Base-by-base conservation (phyloP, 2,113 vertebrate genomes). In the Cranoglanis bouderius region DNA sequence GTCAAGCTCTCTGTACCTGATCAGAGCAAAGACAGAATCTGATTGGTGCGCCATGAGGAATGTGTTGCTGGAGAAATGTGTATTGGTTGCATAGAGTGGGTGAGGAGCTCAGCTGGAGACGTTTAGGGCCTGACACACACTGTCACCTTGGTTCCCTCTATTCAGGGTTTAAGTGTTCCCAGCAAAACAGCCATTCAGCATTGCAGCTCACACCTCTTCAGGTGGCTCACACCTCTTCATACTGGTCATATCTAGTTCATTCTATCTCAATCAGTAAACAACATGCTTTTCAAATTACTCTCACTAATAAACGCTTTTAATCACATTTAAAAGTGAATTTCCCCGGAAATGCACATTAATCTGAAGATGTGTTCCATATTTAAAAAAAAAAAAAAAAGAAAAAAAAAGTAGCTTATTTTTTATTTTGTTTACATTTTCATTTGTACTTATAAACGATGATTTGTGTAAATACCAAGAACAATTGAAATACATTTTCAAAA, bases 1-100 rank as follows among this genome's bases (percentile, higher is more conserved):
- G 21, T 24, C 75, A 80, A 40, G 67, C 43, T 55, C 14, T 40
- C 46, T 12, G 49, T 35, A 46, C 72, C 77, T 5, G 29, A 85
- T 85, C 74, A 43, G 61, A 38, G 32, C 57, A 40, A 77, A 83
- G 72, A 49, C 38, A 51, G 26, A 61, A 35, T 43, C 10, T 84
- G 88, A 46, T 16, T 2, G 40, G 40, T 85, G 40, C 75, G 65
- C 61, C 89, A 51, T 86, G 29, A 65, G 61, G 61, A 29, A 65
- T n/a, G 29, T 65, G 82, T 70, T 82, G 74, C 72, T 87, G 75
- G 87, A 83, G 88, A 92, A 94, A 89, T 84, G 90, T 84, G 40
- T 51, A 81, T 82, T 82, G 81, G 88, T 95, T 95, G 94, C 90
- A 90, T 91, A 96, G 19, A 82, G 91, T 87, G 93, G 93, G 95